These are phyloP conservation scores for Sitophilus oryzae DNA, from an alignment of 1,140 invertebrate species.

Conservation along the genomic window DNA sequence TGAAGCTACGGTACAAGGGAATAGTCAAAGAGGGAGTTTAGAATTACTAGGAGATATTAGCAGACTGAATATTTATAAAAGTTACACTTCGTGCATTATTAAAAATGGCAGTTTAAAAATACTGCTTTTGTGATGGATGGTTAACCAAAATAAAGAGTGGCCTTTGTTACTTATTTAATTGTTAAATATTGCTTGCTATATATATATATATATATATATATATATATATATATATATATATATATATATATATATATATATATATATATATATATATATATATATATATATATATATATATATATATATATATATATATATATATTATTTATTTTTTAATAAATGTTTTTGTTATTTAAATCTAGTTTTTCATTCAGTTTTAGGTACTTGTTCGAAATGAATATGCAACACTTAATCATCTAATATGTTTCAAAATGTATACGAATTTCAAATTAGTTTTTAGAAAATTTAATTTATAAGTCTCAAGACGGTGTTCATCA, in stretches of 20 bases:
- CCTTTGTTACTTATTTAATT: conserved; percentile 5
- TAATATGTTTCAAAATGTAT: too few relatives aligned
- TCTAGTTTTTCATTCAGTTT: too few relatives aligned
- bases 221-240: neutral
- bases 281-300: neutral
- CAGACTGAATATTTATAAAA: conserved; percentile 54
- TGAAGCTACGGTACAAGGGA: conserved; percentile 51
- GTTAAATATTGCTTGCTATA: neutral
- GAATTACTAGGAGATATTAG: conserved; percentile 50
- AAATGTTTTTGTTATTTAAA: neutral
- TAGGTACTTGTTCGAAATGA: too few relatives aligned
- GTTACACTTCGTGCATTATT: conserved; percentile 48
- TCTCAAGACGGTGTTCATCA: too few relatives aligned
- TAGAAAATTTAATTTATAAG: too few relatives aligned
- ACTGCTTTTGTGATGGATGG: conserved; percentile 46
- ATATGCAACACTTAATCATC: too few relatives aligned
- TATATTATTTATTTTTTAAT: neutral
- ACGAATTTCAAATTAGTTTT: too few relatives aligned
- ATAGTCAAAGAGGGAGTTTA: conserved; percentile 35
- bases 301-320: neutral
- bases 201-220: neutral
- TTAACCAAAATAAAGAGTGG: conserved; percentile 8
- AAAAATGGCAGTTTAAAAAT: conserved; percentile 49
- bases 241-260: neutral
- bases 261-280: neutral